Evolutionary conservation across 2,888 invertebrate species (phyloP).

Genomic region (Eristalis intricaria): DNA sequence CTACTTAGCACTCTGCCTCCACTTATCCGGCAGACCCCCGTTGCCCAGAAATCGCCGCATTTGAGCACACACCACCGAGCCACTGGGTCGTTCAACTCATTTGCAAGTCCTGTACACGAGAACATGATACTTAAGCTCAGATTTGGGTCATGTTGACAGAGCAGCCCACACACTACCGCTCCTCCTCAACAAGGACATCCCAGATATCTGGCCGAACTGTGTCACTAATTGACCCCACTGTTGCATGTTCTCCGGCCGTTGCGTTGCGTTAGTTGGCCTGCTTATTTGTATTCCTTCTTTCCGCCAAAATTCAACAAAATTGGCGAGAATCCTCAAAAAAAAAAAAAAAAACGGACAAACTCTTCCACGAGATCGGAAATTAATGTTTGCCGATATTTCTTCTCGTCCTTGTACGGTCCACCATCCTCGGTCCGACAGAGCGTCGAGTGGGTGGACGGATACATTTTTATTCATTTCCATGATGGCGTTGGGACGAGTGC

Average conservation of each 20-base stretch:
- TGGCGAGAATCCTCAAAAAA: not conserved
- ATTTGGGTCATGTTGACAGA: slow-evolving; percentile 55
- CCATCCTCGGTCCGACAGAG: not conserved
- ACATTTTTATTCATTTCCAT: slow-evolving; percentile 25
- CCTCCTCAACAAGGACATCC: not conserved
- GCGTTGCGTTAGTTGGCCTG: too few relatives aligned
- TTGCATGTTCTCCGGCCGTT: slow-evolving; percentile 11
- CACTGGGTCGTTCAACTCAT: slow-evolving; percentile 46
- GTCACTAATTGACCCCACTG: slow-evolving; percentile 61
- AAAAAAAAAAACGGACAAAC: slow-evolving; percentile 1
- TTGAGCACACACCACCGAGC: not conserved
- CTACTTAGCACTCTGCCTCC: slow-evolving; percentile 19
- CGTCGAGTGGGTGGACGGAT: not conserved
- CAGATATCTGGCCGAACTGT: slow-evolving; percentile 1
- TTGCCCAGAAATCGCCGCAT: not conserved
- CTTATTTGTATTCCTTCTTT: slow-evolving; percentile 45
- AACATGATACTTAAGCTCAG: slow-evolving; percentile 34
- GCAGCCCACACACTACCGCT: slow-evolving; percentile 15
- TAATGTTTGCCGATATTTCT: slow-evolving; percentile 50
- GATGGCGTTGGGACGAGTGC: slow-evolving; percentile 2
- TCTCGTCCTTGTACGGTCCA: not conserved
- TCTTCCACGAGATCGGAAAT: slow-evolving; percentile 46
- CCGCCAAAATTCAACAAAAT: slow-evolving; percentile 16
- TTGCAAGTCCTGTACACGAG: slow-evolving; percentile 32
- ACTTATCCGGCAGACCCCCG: slow-evolving; percentile 11